phyloP scores from a whole-genome alignment of 2,113 vertebrate genomes.

The Heloderma charlesbogerti region DNA sequence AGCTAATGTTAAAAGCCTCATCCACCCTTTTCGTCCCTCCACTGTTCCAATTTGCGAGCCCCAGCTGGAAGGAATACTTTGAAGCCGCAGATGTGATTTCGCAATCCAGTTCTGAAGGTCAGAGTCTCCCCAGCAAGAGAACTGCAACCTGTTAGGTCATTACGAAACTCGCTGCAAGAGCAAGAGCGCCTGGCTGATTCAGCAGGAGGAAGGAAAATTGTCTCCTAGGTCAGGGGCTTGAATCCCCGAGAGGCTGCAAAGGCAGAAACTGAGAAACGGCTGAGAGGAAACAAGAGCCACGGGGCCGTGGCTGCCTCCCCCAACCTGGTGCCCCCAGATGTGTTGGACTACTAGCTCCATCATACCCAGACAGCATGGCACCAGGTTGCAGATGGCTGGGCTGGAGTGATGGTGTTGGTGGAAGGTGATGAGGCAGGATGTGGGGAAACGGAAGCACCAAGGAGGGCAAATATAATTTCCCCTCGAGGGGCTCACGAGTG shows the following conservation, averaged over 20 bases:
- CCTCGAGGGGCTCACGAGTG: background rate
- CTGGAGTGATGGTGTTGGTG: background rate
- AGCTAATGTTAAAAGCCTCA: background rate
- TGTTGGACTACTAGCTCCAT: background rate
- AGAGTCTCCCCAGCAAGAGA: background rate
- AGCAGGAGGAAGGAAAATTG: background rate
- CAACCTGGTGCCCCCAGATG: background rate
- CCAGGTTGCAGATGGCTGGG: background rate
- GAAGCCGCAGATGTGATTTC: background rate
- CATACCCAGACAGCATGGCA: background rate
- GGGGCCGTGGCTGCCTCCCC: too few species aligned
- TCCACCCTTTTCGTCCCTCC: background rate
- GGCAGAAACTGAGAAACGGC: background rate
- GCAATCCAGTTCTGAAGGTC: background rate
- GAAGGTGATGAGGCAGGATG: background rate
- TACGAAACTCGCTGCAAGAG: background rate
- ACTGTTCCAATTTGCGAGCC: background rate
- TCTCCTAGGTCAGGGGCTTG: background rate
- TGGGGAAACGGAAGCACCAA: background rate
- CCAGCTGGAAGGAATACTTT: background rate
- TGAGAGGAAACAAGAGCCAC: background rate
- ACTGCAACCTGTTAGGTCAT: background rate
- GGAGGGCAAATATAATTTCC: background rate
- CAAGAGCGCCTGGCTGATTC: background rate
- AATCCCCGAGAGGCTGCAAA: background rate